Base-by-base conservation (phyloP, 2,888 invertebrate species). In the Ophion obscuratus region DNA sequence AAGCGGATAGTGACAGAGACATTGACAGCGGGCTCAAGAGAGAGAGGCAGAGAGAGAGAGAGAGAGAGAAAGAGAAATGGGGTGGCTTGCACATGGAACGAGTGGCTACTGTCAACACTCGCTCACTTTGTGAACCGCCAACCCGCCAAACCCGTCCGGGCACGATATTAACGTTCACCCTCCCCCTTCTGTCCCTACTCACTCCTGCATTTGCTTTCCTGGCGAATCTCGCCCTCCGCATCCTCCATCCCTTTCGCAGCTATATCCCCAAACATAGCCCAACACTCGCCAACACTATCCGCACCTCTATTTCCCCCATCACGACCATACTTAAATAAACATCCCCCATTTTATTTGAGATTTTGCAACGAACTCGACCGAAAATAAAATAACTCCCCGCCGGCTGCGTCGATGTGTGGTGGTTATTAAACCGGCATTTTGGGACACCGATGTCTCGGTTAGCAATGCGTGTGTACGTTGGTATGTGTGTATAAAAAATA, bases 41-140 rank as follows among this genome's bases (percentile, higher is more conserved):
- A 88, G 89, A 87, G 87, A 86, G 27, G 27, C 2, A 27, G 27
- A 27, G 27, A 27, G 27, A 27, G 88, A 85, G 85, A 83, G 85
- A 83, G 85, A 87, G 88, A 89, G 87, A 87, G 87, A 85, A 87
- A 68, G 68, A 71, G 47, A 47, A 85, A 83, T 85, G 83, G 83
- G 87, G 82, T 57, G 53, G 77, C 64, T 82, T 78, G 57, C 64
- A 59, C 68, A 82, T 87, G 91, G 91, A 92, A 91, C 88, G 91
- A 92, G 91, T 90, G 92, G 91, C 91, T 88, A 92, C 91, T 93
- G 93, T 93, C 93, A 93, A 93, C 92, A 93, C 90, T 92, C 93
- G 92, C 92, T 93, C 93, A 93, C 93, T 93, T 93, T 93, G 93
- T 93, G 93, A 91, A 90, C 91, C 90, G 89, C 90, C 91, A 90